These are phyloP conservation scores for Grantiella picta DNA, from an alignment of 2,113 vertebrate species.

Conservation along the genomic window DNA sequence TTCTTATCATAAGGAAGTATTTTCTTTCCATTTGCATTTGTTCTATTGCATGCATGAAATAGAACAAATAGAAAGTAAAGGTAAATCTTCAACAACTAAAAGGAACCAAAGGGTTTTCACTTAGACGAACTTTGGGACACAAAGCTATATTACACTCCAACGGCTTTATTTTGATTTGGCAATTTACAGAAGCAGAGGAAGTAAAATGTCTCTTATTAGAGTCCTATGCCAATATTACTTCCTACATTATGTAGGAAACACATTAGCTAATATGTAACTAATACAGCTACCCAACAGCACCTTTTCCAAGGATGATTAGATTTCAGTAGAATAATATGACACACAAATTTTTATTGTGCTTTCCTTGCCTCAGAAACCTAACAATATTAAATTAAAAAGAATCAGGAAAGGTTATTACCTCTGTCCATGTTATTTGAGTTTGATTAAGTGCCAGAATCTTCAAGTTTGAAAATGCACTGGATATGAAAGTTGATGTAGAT, in stretches of 20 bases:
- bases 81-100: not conserved
- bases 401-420: slow-evolving; percentile 74
- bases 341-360: not conserved
- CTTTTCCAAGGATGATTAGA: not conserved
- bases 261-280: not conserved
- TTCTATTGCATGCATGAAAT: not conserved
- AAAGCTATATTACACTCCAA: not conserved
- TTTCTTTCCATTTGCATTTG: not conserved
- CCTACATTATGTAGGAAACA: not conserved
- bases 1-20: not conserved
- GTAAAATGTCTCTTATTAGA: not conserved
- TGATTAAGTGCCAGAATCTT: slow-evolving; percentile 80
- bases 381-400: not conserved
- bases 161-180: not conserved
- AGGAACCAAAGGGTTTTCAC: not conserved
- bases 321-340: not conserved
- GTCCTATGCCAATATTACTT: not conserved
- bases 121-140: not conserved
- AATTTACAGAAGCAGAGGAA: not conserved
- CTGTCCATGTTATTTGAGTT: slow-evolving; percentile 84
- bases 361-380: not conserved
- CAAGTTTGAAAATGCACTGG: slow-evolving; percentile 74
- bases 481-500: slow-evolving; percentile 20
- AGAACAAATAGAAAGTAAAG: not conserved
- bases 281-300: not conserved